Evolutionary conservation across 2,797 vertebrate genomes (phyloP), one percentile per base, ranked within the genome.

Genomic region (Thalassophryne amazonica): DNA sequence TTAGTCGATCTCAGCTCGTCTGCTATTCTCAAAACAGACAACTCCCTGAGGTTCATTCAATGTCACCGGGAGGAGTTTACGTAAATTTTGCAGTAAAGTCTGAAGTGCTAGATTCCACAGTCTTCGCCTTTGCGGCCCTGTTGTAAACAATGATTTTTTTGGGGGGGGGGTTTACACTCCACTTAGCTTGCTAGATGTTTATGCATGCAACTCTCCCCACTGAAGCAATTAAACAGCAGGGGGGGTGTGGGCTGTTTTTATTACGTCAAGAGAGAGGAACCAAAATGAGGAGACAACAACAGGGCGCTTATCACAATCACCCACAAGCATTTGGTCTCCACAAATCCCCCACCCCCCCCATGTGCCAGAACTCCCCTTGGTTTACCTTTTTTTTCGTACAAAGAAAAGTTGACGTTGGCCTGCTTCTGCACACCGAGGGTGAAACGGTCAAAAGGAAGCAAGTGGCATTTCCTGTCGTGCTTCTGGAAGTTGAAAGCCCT

Each of bases 381-480:
- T 72, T 91, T 91, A 97, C 96, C 96, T 96, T 99, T 99, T 72
- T 94, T 97, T 87, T 99, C 95, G 41, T 94, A 99, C 69, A 99
- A 87, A 76, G 95, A 94, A 51, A 94, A 95, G 57, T 91, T 91
- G 73, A 86, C 84, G 74, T 92, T 88, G 71, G 90, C 87, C 62
- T 92, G 93, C 67, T 89, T 94, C 86, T 90, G 92, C 62, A 90
- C 92, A 49, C 94, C 94, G 63, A 86, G 90, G 69, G 90, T 92
- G 88, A 95, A 92, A 51, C 93, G 93, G 78, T 96, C 96, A 61
- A 95, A 98, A 67, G 94, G 93, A 65, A 97, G 93, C 92, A 96
- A 94, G 77, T 93, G 90, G 84, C 96, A 99, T 81, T 93, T 93
- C 90, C 93, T 94, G 86, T 86, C 92, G 84, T 90, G 89, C 89